Evolutionary conservation across 2,888 invertebrate genomes (phyloP).

Genomic region (Sepioteuthis lessoniana): DNA sequence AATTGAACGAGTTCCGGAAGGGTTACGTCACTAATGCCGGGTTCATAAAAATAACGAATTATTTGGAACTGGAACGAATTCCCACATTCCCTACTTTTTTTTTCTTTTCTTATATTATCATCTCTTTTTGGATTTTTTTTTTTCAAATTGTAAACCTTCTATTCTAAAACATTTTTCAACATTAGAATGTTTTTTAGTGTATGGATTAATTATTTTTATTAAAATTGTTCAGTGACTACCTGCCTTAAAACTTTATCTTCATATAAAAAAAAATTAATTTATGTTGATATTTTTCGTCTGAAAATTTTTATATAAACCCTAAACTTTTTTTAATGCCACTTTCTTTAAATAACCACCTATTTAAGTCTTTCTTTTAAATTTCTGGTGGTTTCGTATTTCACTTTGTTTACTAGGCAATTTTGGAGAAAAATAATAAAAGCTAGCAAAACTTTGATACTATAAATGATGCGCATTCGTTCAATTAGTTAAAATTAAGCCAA

Average conservation of each 20-base stretch:
- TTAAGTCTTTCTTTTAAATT: not conserved
- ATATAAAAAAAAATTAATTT: not conserved
- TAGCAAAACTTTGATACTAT: not conserved
- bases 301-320: not conserved
- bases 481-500: not conserved
- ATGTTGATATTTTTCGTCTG: not conserved
- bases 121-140: not conserved
- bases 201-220: not conserved
- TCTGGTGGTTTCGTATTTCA: constrained; percentile 33
- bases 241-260: not conserved
- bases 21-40: constrained; percentile 5
- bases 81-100: not conserved
- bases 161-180: not conserved
- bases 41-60: constrained; percentile 8
- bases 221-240: not conserved
- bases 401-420: constrained; percentile 11
- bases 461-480: not conserved
- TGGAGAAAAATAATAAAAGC: constrained; percentile 33
- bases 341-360: not conserved
- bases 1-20: not conserved
- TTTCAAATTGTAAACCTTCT: not conserved
- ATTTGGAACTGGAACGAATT: not conserved
- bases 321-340: not conserved
- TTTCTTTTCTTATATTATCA: not conserved
- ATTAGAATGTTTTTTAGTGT: not conserved